Percentiles rank a stretch among this genome's conserved stretches.
Conservation (phyloP, 1,140 invertebrate genomes). For the Meloidogyne floridensis region DNA sequence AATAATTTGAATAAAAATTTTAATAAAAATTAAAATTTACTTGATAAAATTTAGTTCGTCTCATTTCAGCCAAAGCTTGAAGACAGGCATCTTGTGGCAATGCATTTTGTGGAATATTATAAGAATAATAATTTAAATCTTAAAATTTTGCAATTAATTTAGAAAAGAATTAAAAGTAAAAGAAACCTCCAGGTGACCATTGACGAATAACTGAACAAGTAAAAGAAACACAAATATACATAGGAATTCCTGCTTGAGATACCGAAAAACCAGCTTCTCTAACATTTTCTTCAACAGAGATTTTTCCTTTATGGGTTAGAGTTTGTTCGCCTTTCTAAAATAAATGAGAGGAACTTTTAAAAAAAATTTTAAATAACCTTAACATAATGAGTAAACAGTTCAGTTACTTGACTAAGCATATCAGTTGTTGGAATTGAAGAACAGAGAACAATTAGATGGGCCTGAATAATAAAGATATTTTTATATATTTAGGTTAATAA, state of each 20-base stretch:
- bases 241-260: conserved; percentile 12
- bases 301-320: not conserved
- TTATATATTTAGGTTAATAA: not conserved
- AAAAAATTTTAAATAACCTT: not conserved
- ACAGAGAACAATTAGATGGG: conserved; percentile 20
- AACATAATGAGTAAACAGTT: conserved; percentile 6
- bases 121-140: conserved; percentile 23
- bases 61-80: conserved; percentile 23
- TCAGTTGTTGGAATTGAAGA: conserved; percentile 19
- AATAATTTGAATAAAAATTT: not conserved
- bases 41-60: conserved; percentile 28
- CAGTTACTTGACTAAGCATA: conserved; percentile 2
- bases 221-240: conserved; percentile 17
- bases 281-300: not conserved
- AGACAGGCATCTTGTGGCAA: conserved; percentile 18
- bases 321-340: not conserved
- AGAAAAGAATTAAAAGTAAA: not conserved
- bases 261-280: conserved; percentile 14
- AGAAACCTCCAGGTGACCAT: conserved; percentile 22
- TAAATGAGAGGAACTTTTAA: not conserved
- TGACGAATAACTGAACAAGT: conserved; percentile 22
- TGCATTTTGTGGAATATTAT: conserved; percentile 19
- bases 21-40: not conserved
- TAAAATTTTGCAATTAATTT: not conserved
- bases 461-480: conserved; percentile 4